Base-by-base conservation (phyloP, 2,113 vertebrate genomes). In the Neoarius graeffei region DNA sequence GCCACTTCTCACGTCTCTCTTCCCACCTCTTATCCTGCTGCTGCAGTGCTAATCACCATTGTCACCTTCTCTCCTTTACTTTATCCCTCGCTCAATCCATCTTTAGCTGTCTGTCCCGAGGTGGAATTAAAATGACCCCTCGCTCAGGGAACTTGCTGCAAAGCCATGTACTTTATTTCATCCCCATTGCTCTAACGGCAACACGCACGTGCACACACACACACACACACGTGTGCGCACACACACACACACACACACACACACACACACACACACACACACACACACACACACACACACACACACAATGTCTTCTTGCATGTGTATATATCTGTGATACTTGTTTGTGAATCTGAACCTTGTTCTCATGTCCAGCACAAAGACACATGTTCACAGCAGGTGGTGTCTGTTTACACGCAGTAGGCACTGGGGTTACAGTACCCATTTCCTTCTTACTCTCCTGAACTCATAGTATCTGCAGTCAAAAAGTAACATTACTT, bases 1-100 rank as follows among this genome's bases (percentile, higher is more conserved):
- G 27, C 81, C 60, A 74, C 35, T 90, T 86, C 25, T 57, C 67
- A 82, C 57, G 19, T 57, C 76, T 59, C 57, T 84, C 85, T 87
- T 84, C 90, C 82, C 48, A 92, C 74, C 88, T 87, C 57, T 87
- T 87, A 42, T 15, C 89, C 79, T 84, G 74, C 67, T 85, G n/a
- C 81, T 81, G 62, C 73, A 80, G 71, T 80, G 73, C 83, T 69
- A 56, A 85, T 84, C 73, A 74, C 73, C 52, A 23, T 52, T 5
- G 1, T 69, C 82, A 88, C 87, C 73, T 80, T 84, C 52, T 64
- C 30, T 85, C 73, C 60, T 88, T 88, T 66, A 67, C 50, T 60
- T 83, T 85, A 77, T 79, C 82, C 82, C 50, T 77, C 20, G 8
- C 60, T 88, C 67, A 76, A 88, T 88, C 74, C 87, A 80, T 88